Evolutionary conservation across 2,797 vertebrate species (phyloP).

Genomic region (Neomorphus geoffroyi): DNA sequence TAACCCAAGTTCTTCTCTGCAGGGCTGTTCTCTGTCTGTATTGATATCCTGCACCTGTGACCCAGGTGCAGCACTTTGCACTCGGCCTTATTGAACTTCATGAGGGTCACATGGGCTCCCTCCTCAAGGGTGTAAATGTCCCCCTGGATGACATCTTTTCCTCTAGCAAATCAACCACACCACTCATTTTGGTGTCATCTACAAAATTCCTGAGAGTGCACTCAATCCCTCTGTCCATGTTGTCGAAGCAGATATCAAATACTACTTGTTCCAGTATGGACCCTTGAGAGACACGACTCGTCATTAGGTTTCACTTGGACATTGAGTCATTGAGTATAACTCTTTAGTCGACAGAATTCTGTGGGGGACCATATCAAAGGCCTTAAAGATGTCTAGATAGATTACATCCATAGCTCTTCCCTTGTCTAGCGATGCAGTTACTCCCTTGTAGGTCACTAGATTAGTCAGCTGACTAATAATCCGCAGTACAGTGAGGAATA

Average conservation of each 20-base stretch:
- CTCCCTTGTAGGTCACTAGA: background rate
- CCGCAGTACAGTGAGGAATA: background rate
- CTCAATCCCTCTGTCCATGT: background rate
- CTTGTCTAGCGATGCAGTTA: background rate
- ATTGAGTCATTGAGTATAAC: background rate
- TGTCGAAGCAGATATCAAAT: background rate
- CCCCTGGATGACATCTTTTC: background rate
- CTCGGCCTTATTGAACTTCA: background rate
- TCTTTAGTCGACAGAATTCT: background rate
- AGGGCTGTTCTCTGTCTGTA: background rate
- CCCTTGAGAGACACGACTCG: background rate
- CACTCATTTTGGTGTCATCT: background rate
- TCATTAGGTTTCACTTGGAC: background rate
- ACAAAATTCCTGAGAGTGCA: background rate
- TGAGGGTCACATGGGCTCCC: background rate
- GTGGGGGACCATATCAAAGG: background rate
- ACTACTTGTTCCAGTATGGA: background rate
- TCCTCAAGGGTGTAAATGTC: background rate
- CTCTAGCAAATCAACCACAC: background rate
- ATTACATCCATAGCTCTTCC: background rate
- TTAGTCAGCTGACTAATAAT: background rate
- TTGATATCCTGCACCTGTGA: background rate
- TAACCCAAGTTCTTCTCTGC: background rate
- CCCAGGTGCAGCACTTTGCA: background rate
- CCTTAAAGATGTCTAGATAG: background rate